phyloP scores from a whole-genome alignment of 2,113 vertebrate genomes.

The Hemibagrus wyckioides region DNA sequence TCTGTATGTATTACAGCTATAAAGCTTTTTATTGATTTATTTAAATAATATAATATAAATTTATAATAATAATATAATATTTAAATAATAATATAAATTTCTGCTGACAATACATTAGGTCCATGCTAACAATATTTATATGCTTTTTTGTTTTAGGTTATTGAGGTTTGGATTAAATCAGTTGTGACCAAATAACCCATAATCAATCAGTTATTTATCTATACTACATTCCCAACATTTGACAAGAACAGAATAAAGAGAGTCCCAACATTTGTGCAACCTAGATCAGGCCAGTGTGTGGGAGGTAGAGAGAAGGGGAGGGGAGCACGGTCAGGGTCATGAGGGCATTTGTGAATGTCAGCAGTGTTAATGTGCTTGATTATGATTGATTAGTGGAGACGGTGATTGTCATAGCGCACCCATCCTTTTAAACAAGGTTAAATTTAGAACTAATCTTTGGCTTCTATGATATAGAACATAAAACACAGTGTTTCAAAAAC shows the following conservation, averaged over 20 bases:
- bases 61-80: too few species aligned
- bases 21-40: not conserved
- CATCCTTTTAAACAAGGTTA: not conserved
- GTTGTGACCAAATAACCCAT: not conserved
- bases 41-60: too few species aligned
- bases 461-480: not conserved
- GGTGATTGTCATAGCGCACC: not conserved
- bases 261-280: not conserved
- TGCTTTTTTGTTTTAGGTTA: not conserved
- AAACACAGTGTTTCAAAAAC: not conserved
- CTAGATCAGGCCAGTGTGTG: not conserved
- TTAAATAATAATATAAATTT: too few species aligned
- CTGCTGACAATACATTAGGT: not conserved
- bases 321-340: not conserved
- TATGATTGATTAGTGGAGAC: not conserved
- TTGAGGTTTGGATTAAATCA: not conserved
- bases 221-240: not conserved
- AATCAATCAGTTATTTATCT: not conserved
- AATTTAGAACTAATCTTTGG: not conserved
- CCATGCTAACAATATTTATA: not conserved
- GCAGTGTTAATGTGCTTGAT: constrained; percentile 1
- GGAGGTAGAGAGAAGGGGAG: not conserved
- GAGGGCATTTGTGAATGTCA: not conserved
- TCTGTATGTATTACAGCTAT: not conserved
- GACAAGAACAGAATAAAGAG: not conserved